Conservation (phyloP, 2,113 vertebrate genomes). For the Anoura caudifer region DNA sequence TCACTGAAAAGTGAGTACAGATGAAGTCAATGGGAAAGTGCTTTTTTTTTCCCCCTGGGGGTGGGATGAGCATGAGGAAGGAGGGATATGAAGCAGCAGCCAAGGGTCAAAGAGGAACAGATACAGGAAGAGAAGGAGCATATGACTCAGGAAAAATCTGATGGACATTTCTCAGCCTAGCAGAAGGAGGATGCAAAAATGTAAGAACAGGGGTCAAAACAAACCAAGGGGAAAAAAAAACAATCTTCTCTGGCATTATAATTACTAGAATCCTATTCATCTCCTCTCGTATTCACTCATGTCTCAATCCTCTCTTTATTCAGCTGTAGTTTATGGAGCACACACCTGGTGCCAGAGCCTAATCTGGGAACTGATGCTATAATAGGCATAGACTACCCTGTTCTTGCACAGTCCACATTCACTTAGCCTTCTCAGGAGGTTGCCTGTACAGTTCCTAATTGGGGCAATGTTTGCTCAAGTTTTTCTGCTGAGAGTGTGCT, state of each 20-base stretch:
- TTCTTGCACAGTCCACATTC: background rate
- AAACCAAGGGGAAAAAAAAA: background rate
- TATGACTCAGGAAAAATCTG: background rate
- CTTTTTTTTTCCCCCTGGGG: background rate
- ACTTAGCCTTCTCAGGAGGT: background rate
- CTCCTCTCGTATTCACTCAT: background rate
- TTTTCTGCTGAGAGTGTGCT: background rate
- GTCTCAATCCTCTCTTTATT: background rate
- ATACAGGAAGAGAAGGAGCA: background rate
- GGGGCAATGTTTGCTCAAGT: background rate
- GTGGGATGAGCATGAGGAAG: background rate
- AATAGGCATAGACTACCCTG: rapidly evolving
- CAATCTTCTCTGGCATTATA: background rate
- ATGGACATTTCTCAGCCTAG: background rate
- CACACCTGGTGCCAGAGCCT: background rate
- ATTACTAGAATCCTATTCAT: background rate
- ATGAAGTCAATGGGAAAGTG: background rate
- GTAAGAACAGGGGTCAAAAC: background rate
- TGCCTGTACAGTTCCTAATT: background rate
- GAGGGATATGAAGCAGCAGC: background rate
- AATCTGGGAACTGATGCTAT: background rate
- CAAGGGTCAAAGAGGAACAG: background rate
- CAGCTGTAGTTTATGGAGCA: background rate
- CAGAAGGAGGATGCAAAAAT: background rate
- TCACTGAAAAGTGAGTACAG: background rate